These are phyloP conservation scores for Cantharis rufa DNA, from an alignment of 2,888 invertebrate species.

Conservation along the genomic window DNA sequence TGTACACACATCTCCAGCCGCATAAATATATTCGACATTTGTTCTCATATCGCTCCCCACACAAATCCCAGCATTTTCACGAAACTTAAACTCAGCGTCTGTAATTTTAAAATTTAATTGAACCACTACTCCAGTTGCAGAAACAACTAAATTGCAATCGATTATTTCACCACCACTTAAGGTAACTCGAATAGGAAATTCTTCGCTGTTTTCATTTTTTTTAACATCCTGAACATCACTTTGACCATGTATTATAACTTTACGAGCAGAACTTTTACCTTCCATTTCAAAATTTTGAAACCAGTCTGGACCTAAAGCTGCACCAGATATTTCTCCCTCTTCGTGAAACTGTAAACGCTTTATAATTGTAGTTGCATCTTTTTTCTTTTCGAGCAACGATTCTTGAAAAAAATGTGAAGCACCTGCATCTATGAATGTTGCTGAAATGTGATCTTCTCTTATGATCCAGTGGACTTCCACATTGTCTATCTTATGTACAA, in stretches of 20 bases:
- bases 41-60: slow-evolving; percentile 89
- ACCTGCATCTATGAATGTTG: slow-evolving; percentile 94
- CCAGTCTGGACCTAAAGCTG: slow-evolving; percentile 98
- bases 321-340: slow-evolving; percentile 68
- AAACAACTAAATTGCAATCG: slow-evolving; percentile 88
- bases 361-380: slow-evolving; percentile 30
- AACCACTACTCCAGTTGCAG: slow-evolving; percentile 91
- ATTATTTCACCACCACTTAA: slow-evolving; percentile 74
- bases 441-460: slow-evolving; percentile 88
- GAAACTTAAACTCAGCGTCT: slow-evolving; percentile 56
- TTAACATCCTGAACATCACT: slow-evolving; percentile 60
- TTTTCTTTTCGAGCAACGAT: slow-evolving; percentile 45
- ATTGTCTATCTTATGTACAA: slow-evolving; percentile 84
- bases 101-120: slow-evolving; percentile 64
- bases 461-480: slow-evolving; percentile 92
- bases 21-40: slow-evolving; percentile 77
- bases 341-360: slow-evolving; percentile 72
- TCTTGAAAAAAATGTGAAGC: slow-evolving; percentile 90
- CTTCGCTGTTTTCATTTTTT: slow-evolving; percentile 36
- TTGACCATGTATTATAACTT: slow-evolving; percentile 66
- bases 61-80: slow-evolving; percentile 78
- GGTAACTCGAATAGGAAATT: slow-evolving; percentile 73
- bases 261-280: slow-evolving; percentile 55
- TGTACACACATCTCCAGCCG: slow-evolving; percentile 93
- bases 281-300: slow-evolving; percentile 69